These are phyloP conservation scores for Campylomormyrus numenius DNA, from an alignment of 2,113 vertebrate species.

Conservation along the genomic window DNA sequence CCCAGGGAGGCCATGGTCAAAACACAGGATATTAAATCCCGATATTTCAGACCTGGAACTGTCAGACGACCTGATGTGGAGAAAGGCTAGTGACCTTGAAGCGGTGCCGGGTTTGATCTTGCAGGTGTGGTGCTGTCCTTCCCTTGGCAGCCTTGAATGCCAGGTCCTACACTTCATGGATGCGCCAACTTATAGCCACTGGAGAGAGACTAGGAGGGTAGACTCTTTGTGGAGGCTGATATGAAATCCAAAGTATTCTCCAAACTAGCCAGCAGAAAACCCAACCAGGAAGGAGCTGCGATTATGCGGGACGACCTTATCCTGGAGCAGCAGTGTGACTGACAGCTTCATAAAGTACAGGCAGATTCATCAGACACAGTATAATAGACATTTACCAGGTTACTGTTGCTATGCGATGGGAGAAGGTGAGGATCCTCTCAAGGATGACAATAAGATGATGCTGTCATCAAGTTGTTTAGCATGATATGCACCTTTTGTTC, in stretches of 20 bases:
- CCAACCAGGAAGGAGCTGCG: not conserved
- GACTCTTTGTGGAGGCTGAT: not conserved
- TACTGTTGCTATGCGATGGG: not conserved
- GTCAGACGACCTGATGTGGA: not conserved
- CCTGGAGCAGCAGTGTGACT: not conserved
- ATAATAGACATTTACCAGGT: not conserved
- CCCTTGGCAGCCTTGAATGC: not conserved
- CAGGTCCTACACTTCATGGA: not conserved
- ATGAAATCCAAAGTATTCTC: not conserved
- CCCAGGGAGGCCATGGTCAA: not conserved
- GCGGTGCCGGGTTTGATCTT: not conserved
- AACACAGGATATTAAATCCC: not conserved
- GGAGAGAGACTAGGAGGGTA: not conserved
- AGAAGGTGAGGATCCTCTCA: not conserved
- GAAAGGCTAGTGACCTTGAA: not conserved
- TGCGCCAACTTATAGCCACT: not conserved
- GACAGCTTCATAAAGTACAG: not conserved
- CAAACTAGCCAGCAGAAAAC: not conserved
- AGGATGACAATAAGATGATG: not conserved
- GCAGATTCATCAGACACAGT: not conserved
- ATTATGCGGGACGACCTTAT: not conserved
- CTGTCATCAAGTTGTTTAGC: not conserved
- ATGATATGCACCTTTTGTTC: not conserved
- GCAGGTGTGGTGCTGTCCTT: not conserved
- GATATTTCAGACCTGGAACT: not conserved